Conservation (phyloP, 2,797 vertebrate genomes). For the Ficedula albicollis region DNA sequence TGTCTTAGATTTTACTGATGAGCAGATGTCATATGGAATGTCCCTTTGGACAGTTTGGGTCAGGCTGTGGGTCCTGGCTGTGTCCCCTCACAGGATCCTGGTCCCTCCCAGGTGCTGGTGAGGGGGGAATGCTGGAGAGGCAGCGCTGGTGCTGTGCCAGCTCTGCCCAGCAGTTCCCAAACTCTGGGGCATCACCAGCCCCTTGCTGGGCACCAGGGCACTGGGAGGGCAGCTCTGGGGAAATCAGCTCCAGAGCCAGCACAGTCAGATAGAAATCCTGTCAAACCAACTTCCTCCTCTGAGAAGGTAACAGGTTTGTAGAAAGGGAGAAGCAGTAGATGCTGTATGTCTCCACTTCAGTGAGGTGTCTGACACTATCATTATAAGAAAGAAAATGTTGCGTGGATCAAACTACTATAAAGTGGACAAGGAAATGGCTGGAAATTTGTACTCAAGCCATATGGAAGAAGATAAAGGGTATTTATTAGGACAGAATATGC, state of each 20-base stretch:
- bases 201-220: background rate
- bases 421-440: background rate
- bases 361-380: background rate
- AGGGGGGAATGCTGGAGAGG: background rate
- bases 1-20: background rate
- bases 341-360: background rate
- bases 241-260: background rate
- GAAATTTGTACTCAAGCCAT: background rate
- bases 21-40: background rate
- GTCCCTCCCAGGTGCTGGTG: rapidly evolving
- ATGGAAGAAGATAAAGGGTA: background rate
- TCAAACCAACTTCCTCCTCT: background rate
- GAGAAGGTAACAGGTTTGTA: background rate
- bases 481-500: background rate
- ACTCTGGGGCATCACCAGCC: background rate
- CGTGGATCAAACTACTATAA: background rate
- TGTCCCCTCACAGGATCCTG: background rate
- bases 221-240: background rate
- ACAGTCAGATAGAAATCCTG: background rate
- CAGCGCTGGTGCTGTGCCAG: background rate
- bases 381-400: background rate
- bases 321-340: background rate
- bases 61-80: background rate
- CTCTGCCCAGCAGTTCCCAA: background rate
- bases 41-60: background rate